phyloP scores from a whole-genome alignment of 2,888 invertebrate genomes.

The Xestoiulus laeticollis region DNA sequence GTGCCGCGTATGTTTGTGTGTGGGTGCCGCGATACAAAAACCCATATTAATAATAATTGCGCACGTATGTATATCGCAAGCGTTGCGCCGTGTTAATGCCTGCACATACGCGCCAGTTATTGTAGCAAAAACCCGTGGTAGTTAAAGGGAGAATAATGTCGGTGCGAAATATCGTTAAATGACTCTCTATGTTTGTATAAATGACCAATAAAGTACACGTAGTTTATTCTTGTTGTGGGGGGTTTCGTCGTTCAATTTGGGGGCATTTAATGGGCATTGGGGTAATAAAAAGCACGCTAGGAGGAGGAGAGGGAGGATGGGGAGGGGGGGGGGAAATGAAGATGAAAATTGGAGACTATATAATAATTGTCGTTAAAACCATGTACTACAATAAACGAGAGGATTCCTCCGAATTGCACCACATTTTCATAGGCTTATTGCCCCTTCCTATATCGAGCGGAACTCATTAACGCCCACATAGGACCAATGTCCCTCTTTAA shows the following conservation, averaged over 20 bases:
- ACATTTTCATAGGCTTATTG: background rate
- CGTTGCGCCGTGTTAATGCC: background rate
- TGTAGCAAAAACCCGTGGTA: no score
- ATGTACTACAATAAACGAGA: background rate
- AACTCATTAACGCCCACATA: background rate
- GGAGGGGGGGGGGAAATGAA: background rate
- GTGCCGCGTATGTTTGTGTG: background rate
- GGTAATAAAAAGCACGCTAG: background rate
- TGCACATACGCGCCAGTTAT: no score
- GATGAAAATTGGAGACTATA: background rate
- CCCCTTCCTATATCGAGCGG: background rate
- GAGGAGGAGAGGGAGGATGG: background rate
- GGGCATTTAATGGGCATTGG: background rate
- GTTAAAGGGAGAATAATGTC: background rate
- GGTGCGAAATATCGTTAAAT: background rate
- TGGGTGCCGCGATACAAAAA: background rate
- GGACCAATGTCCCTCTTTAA: no score
- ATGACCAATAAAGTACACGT: background rate
- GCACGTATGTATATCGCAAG: background rate
- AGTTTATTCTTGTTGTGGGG: background rate
- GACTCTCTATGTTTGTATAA: background rate
- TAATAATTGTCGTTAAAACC: background rate
- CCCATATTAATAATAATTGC: background rate
- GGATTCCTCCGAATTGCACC: background rate
- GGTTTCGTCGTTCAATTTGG: background rate